These are phyloP conservation scores for Periplaneta americana DNA, from an alignment of 1,140 invertebrate genomes.

Conservation along the genomic window DNA sequence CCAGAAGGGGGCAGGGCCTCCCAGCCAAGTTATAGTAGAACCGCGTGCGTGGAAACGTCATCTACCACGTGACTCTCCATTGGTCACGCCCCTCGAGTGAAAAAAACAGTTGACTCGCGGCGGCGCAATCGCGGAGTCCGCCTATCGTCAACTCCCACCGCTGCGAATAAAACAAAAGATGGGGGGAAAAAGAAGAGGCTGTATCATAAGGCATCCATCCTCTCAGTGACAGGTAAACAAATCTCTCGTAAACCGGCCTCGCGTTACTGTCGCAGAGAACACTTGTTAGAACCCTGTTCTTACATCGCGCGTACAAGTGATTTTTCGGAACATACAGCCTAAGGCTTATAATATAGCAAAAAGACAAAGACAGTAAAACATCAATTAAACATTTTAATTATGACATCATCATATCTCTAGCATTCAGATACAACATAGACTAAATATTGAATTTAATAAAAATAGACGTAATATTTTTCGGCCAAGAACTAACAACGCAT, in stretches of 20 bases:
- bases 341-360: too few relatives aligned
- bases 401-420: too few relatives aligned
- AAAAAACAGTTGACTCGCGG: neutral
- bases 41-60: neutral
- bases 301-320: too few relatives aligned
- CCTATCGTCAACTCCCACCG: neutral
- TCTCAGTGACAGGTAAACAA: neutral
- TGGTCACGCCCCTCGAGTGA: neutral
- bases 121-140: neutral
- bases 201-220: neutral
- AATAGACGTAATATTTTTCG: too few relatives aligned
- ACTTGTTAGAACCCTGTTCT: too few relatives aligned
- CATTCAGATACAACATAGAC: too few relatives aligned
- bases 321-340: too few relatives aligned
- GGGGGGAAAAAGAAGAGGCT: neutral
- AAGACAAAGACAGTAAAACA: too few relatives aligned
- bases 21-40: neutral
- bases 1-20: neutral
- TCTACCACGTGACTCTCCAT: neutral
- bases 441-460: too few relatives aligned
- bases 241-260: neutral
- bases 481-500: too few relatives aligned
- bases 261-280: neutral
- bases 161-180: neutral
- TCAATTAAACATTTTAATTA: too few relatives aligned